phyloP scores from a whole-genome alignment of 2,113 vertebrate species.

The Seriola aureovittata region DNA sequence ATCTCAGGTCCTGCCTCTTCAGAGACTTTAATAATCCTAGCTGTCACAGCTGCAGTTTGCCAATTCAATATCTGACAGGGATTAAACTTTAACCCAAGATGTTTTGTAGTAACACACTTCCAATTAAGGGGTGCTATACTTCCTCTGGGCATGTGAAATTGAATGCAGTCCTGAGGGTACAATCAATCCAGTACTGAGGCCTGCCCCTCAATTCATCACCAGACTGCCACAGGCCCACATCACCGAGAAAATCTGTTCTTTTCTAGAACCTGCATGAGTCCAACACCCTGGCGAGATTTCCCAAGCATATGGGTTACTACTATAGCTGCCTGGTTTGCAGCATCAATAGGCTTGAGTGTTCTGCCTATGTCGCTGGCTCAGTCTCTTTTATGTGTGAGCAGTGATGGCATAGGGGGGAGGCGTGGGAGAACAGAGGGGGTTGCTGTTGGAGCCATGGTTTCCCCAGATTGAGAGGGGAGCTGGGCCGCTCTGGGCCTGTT shows the following conservation, averaged over 20 bases:
- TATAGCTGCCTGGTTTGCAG: constrained; percentile 35
- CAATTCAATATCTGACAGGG: constrained; percentile 3
- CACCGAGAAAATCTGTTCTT: constrained; percentile 21
- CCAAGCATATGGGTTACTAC: constrained; percentile 31
- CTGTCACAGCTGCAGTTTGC: constrained; percentile 2
- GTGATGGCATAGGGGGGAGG: constrained; percentile 65
- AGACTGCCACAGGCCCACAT: neutral
- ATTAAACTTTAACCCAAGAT: constrained; percentile 39
- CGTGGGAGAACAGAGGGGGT: constrained; percentile 75
- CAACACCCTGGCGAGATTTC: constrained; percentile 39
- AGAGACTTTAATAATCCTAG: neutral
- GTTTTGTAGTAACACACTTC: constrained; percentile 39
- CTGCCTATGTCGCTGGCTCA: constrained; percentile 44
- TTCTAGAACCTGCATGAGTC: constrained; percentile 27
- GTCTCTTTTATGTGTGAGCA: constrained; percentile 56
- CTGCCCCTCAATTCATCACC: constrained; percentile 13
- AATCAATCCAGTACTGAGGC: neutral
- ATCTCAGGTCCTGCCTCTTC: neutral
- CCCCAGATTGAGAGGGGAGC: constrained; percentile 63
- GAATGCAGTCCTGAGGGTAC: constrained; percentile 14
- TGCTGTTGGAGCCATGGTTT: constrained; percentile 71
- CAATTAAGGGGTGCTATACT: constrained; percentile 1
- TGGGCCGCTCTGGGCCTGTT: constrained; percentile 51
- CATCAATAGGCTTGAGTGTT: constrained; percentile 74
- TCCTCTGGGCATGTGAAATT: constrained; percentile 3